Evolutionary conservation across 2,797 vertebrate species (phyloP), one percentile per base, ranked within the genome.

Genomic region (Pipistrellus kuhlii): DNA sequence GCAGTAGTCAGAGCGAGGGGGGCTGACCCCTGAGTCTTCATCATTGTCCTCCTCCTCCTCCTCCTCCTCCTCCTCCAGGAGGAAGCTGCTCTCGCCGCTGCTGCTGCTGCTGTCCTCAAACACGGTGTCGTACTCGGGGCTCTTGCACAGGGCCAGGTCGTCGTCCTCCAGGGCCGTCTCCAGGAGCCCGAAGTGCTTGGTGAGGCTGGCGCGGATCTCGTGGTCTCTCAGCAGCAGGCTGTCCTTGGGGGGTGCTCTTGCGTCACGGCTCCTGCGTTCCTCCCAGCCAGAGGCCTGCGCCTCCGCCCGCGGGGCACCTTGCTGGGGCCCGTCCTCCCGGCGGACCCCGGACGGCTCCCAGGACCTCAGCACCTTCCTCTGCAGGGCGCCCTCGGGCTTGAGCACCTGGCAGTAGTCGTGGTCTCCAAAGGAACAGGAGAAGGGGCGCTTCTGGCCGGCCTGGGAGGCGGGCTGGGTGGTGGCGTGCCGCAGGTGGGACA

Each of bases 361-460:
- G 2, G 98, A 98, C 96, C 97, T 98, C 93, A 98, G 97, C 96
- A 98, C 97, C 97, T 98, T 98, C 96, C 98, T 98, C 95, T 98
- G 98, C 88, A 98, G 97, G 59, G 97, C 0, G 0, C 97, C 96
- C 88, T 98, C 98, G 0, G 98, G 97, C 94, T 98, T 98, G 95
- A 98, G 97, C 96, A 98, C 98, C 98, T 98, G 98, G 98, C 99
- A 99, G 98, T 99, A 99, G 98, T 99, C 99, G 0, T 99, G 99
- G 98, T 99, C 99, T 85, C 99, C 99, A 0, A 99, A 99, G 72
- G 98, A 98, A 68, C 98, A 97, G 92, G 98, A 98, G 96, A 98
- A 98, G 73, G 98, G 98, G 48, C 98, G 94, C 96, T 98, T 98
- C 62, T 97, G 98, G 27, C 98, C 98, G 64, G 98, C 96, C 0